A percentile compares a stretch with the other conserved stretches of the same genome.
These are phyloP conservation scores for Aricia agestis DNA, from an alignment of 1,140 invertebrate species.

Conservation along the genomic window DNA sequence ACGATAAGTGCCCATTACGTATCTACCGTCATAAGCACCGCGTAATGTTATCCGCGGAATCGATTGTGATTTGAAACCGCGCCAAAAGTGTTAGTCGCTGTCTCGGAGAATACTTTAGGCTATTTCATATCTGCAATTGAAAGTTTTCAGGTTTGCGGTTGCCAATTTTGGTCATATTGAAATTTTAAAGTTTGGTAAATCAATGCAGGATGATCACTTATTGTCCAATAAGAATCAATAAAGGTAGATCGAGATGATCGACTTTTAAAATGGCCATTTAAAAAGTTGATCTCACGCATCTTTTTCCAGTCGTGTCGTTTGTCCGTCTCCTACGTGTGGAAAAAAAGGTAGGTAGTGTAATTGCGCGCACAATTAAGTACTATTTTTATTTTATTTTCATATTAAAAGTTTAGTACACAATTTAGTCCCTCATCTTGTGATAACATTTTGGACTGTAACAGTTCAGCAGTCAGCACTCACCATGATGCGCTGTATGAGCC, in stretches of 20 bases:
- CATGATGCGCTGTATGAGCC: conserved; percentile 2
- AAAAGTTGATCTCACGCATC: no score
- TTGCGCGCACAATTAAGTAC: no score
- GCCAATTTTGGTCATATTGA: background rate
- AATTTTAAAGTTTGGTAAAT: background rate
- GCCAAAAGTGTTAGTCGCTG: background rate
- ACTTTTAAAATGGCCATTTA: no score
- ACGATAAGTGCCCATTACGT: background rate
- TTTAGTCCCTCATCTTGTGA: no score
- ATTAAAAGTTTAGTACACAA: no score
- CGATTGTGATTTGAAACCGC: background rate
- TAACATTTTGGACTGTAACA: no score
- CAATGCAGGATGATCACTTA: background rate
- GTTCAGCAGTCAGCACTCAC: background rate
- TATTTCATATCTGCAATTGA: background rate
- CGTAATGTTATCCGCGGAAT: background rate
- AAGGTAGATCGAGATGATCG: no score
- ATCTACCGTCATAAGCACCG: background rate
- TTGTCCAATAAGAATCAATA: background rate
- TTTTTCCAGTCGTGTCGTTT: no score
- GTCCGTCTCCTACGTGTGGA: no score
- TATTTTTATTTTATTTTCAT: no score
- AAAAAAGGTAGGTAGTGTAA: no score
- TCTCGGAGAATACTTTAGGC: background rate
- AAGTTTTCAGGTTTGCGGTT: background rate